These are phyloP conservation scores for Elaphurus davidianus DNA, from an alignment of 2,113 vertebrate species.

Conservation along the genomic window DNA sequence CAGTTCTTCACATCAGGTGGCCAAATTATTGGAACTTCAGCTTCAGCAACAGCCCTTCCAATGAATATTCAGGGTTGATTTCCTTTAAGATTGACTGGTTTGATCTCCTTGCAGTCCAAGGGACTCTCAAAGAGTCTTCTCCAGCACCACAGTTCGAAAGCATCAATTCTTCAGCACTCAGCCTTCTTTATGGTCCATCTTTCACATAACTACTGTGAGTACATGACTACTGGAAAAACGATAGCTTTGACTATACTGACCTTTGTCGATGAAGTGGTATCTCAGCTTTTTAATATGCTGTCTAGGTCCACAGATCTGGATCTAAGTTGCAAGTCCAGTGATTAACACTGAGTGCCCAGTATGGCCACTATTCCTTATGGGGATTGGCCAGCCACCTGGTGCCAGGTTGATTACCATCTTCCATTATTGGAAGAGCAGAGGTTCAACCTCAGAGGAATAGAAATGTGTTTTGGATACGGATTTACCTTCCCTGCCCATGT, in stretches of 20 bases:
- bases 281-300: neutral
- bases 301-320: neutral
- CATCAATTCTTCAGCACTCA: neutral
- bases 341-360: neutral
- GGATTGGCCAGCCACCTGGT: neutral
- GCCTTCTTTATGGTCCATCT: neutral
- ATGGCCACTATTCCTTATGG: neutral
- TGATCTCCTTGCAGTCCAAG: neutral
- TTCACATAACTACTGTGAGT: neutral
- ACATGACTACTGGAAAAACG: neutral
- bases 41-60: neutral
- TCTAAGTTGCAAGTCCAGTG: neutral
- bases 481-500: neutral
- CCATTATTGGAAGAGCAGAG: neutral
- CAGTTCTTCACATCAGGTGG: neutral
- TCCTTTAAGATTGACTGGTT: neutral
- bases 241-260: neutral
- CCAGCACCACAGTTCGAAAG: neutral
- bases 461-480: neutral
- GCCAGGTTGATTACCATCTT: neutral
- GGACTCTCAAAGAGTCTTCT: neutral
- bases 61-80: neutral
- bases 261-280: neutral
- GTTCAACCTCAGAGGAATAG: neutral
- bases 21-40: neutral